phyloP scores from a whole-genome alignment of 2,888 invertebrate species.

The Sminthurides aquaticus region DNA sequence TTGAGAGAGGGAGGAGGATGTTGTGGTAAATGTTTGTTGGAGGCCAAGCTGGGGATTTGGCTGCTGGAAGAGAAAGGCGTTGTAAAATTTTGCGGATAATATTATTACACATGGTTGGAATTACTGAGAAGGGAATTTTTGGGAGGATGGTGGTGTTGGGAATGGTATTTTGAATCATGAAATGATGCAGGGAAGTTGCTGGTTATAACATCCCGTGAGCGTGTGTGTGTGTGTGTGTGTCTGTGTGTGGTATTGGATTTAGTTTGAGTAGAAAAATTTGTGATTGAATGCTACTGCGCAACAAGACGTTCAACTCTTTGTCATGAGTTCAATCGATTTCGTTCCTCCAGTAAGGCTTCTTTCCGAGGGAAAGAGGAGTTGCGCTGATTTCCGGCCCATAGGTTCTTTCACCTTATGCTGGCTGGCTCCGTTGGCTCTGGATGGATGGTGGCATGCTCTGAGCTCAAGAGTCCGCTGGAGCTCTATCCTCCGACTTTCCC shows the following conservation, averaged over 20 bases:
- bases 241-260: not conserved
- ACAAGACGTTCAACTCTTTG: not conserved
- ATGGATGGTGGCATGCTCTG: not conserved
- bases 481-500: constrained; percentile 11
- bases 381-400: constrained; percentile 7
- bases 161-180: not conserved
- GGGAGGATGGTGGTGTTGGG: no score
- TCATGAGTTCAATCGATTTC: constrained; percentile 4
- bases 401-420: constrained; percentile 1
- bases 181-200: not conserved
- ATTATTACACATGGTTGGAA: not conserved
- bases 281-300: constrained; percentile 9
- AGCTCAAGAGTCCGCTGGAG: not conserved
- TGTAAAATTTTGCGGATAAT: not conserved
- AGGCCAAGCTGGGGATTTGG: no score
- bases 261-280: constrained; percentile 1
- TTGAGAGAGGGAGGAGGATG: no score
- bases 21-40: no score
- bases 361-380: constrained; percentile 1
- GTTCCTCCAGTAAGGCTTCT: constrained; percentile 1
- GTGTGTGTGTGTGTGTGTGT: not conserved
- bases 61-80: no score
- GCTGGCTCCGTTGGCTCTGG: not conserved
- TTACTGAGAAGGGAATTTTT: not conserved
- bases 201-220: no score